Evolutionary conservation across 1,140 invertebrate species (phyloP).

Genomic region (Monomorium pharaonis): DNA sequence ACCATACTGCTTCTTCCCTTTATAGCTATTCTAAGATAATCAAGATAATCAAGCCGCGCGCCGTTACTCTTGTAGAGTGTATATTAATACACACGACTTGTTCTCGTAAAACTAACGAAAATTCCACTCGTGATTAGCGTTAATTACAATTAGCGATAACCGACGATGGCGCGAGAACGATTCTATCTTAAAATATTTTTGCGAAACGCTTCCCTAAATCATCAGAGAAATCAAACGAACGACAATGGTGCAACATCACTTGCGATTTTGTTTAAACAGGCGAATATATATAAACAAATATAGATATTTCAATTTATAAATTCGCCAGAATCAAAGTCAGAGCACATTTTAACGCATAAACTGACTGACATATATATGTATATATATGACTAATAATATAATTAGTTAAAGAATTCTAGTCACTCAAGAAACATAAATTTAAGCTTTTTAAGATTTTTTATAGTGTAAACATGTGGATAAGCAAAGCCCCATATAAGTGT

Average conservation of each 20-base stretch:
- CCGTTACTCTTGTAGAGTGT: slow-evolving; percentile 13
- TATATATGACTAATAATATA: not conserved
- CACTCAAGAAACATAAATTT: slow-evolving; percentile 20
- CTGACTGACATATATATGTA: not conserved
- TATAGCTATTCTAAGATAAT: slow-evolving; percentile 25
- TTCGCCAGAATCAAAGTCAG: not conserved
- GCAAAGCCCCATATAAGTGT: not conserved
- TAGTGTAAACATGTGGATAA: slow-evolving; percentile 4
- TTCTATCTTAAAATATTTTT: slow-evolving; percentile 42
- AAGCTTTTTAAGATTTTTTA: slow-evolving; percentile 21
- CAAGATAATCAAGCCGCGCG: slow-evolving; percentile 6
- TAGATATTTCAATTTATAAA: not conserved
- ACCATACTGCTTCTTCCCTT: slow-evolving; percentile 24
- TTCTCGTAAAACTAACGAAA: slow-evolving; percentile 7
- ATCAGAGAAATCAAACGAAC: slow-evolving; percentile 33
- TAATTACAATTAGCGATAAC: slow-evolving; percentile 14
- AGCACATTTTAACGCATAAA: slow-evolving; percentile 19
- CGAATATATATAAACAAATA: not conserved
- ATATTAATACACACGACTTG: slow-evolving; percentile 22
- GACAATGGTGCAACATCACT: slow-evolving; percentile 33
- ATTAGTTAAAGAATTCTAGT: not conserved
- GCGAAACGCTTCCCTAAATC: slow-evolving; percentile 11
- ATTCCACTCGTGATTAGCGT: not conserved
- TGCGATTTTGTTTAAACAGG: slow-evolving; percentile 15
- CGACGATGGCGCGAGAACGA: not conserved